phyloP scores from a whole-genome alignment of 2,113 vertebrate genomes.

The Carettochelys insculpta region DNA sequence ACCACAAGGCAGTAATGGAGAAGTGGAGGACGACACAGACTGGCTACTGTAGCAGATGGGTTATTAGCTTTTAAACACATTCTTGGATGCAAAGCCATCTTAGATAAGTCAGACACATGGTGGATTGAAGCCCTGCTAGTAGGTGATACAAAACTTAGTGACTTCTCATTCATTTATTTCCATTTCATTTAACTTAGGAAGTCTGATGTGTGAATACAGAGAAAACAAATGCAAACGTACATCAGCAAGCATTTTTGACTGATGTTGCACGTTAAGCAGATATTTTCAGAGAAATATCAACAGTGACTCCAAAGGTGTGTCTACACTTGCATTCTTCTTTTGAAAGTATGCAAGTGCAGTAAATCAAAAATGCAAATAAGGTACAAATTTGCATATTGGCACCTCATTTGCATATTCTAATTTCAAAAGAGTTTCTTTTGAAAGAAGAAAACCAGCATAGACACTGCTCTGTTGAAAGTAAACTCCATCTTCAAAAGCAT shows the following conservation, averaged over 20 bases:
- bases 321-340: too few relatives aligned
- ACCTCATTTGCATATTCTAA: too few relatives aligned
- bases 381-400: too few relatives aligned
- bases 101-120: neutral
- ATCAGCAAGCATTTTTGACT: rapidly evolving
- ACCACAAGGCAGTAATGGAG: neutral
- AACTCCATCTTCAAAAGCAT: too few relatives aligned
- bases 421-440: too few relatives aligned
- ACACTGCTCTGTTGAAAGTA: too few relatives aligned
- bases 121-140: neutral
- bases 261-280: too few relatives aligned
- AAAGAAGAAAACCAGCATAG: too few relatives aligned
- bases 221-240: neutral
- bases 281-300: too few relatives aligned
- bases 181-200: neutral
- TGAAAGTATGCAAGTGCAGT: too few relatives aligned
- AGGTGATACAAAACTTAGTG: neutral
- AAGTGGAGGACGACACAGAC: neutral
- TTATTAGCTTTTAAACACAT: neutral
- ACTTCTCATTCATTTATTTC: neutral
- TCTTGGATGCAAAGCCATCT: neutral
- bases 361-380: too few relatives aligned
- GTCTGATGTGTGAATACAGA: neutral
- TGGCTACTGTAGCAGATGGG: neutral
- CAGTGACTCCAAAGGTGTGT: too few relatives aligned